Base-by-base conservation (phyloP, 2,888 invertebrate species). In the Protodeltote pygarga region DNA sequence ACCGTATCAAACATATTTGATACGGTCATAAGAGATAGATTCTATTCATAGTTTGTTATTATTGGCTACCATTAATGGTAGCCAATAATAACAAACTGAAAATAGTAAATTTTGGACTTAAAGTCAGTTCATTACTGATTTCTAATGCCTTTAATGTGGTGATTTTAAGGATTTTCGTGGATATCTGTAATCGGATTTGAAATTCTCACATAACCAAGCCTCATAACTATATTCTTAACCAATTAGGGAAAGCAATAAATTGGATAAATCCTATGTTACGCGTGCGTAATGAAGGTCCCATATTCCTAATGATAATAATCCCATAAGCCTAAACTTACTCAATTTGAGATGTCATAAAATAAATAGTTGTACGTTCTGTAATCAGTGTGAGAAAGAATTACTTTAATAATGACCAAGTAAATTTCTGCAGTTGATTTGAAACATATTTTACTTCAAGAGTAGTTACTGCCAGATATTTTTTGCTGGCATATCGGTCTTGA, bases 131-230 rank as follows among this genome's bases (percentile, higher is more conserved):
- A 8, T 10, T 13, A 10, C 5, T 16, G n/a, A 29, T 39, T 10
- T 20, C n/a, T n/a, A n/a, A n/a, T 13, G 2, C 13, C 9, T 6
- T 21, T n/a, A 1, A 21, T 21, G 21, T 9, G 23, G 10, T 10
- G 4, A 23, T 1, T 9, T 10, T 10, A 4, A 10, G 9, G 23
- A 23, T 23, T 1, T 11, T 17, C 5, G 1, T 37, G 3, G 8
- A 19, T 16, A 24, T 13, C 15, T 14, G 13, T 62, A 60, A 60
- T 64, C 61, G 42, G 46, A 55, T 61, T 65, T 38, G 0, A 24
- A 23, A 4, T 25, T 44, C 17, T 31, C 23, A 41, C 28, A 5
- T 25, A 13, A 37, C 14, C 29, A 9, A n/a, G 15, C 15, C 1
- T 34, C 21, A 19, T 6, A 11, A 15, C 11, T n/a, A 38, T 9